Evolutionary conservation across 2,797 vertebrate species (phyloP), one percentile per base, ranked within the genome.

Genomic region (Trachops cirrhosus): DNA sequence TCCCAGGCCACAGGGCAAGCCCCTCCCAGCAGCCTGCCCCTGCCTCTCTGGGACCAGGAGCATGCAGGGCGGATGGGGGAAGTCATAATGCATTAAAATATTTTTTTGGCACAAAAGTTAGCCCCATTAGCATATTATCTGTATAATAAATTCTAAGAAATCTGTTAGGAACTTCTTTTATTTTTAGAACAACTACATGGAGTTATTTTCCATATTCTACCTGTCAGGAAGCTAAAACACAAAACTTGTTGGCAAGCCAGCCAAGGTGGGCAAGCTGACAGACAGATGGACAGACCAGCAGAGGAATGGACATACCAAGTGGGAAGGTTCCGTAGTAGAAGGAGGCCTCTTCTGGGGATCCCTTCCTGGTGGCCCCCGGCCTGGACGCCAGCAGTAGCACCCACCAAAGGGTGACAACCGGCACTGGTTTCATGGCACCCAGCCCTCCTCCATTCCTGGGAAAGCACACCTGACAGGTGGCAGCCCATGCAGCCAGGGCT

Each of bases 281-380:
- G 68, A 75, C 44, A 46, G 78, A 68, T 10, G 5, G 29, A 71
- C 41, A 86, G 75, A 83, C 19, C 9, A 22, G 44, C 34, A 48
- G n/a, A 86, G 44, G 19, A 1, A 5, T 48, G 50, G 87, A 89
- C 96, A 8, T 98, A 99, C 99, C 99, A 96, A 98, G 97, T 97
- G 99, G 99, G 97, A 99, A 99, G 97, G 98, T 99, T 98, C 99
- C 99, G 52, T 99, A 99, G 98, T 99, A 99, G 99, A 99, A 99
- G 98, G 99, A 99, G 97, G 98, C 97, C 98, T 99, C 99, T 98
- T 99, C 99, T 98, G 99, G 99, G 90, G 98, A 98, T 98, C 99
- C 99, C 91, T 99, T 99, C 98, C 99, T 97, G 97, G 98, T 97
- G 96, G 98, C 96, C 95, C 98, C 98, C 98, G 99, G 98, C 98